Conservation (phyloP, 2,888 invertebrate genomes). For the Coenonympha glycerion region DNA sequence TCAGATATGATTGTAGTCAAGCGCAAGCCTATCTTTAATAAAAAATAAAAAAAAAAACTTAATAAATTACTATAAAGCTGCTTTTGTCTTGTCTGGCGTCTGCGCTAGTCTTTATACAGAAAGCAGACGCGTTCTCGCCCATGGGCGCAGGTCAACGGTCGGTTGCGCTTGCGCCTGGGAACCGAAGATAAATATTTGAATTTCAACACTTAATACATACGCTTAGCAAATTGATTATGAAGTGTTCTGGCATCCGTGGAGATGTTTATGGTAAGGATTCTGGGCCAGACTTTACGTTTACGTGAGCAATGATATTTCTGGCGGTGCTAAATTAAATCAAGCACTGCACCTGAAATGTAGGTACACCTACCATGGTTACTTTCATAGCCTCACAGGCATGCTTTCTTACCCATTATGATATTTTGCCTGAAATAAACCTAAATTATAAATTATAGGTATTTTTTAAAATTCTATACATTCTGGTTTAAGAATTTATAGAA, state of each 20-base stretch:
- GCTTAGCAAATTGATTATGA: conserved; percentile 71
- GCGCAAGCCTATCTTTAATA: too few species aligned
- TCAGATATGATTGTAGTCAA: too few species aligned
- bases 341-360: not conserved
- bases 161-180: conserved; percentile 64
- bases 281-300: conserved; percentile 34
- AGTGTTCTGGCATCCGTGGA: conserved; percentile 45
- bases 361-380: conserved; percentile 1
- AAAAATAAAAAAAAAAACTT: too few species aligned
- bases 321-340: conserved; percentile 5
- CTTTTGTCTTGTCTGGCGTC: conserved; percentile 12
- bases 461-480: too few species aligned
- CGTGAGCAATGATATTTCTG: conserved; percentile 8
- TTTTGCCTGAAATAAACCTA: too few species aligned
- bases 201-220: conserved; percentile 74
- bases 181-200: conserved; percentile 73
- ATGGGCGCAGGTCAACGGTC: conserved; percentile 68
- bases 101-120: conserved; percentile 36
- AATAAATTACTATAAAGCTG: not conserved
- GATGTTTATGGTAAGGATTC: conserved; percentile 48
- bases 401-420: too few species aligned
- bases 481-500: too few species aligned
- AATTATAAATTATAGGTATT: too few species aligned
- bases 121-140: conserved; percentile 51
- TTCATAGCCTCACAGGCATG: too few species aligned